A percentile compares a stretch with the other conserved stretches of the same genome.
These are phyloP conservation scores for Tonatia bakeri DNA, from an alignment of 2,113 vertebrate species.

Conservation along the genomic window DNA sequence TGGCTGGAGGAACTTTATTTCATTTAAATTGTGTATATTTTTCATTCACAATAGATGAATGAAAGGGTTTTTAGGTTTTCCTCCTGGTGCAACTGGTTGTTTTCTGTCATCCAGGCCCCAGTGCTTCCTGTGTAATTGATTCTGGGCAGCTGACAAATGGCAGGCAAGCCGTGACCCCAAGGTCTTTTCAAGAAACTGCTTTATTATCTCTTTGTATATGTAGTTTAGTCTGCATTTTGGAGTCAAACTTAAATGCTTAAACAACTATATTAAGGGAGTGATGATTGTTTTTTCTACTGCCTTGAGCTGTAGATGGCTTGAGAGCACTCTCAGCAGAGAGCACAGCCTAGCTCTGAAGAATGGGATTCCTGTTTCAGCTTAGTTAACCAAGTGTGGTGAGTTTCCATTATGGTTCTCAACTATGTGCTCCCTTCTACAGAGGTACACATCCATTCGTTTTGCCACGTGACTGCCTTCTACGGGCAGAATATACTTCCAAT, in stretches of 20 bases:
- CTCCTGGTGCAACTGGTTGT: neutral
- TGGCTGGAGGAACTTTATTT: neutral
- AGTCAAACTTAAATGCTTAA: neutral
- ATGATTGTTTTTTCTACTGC: neutral
- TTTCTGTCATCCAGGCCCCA: neutral
- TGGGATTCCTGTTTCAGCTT: neutral
- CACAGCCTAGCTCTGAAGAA: neutral
- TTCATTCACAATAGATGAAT: neutral
- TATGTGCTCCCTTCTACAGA: neutral
- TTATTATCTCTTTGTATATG: neutral
- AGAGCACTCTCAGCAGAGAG: neutral
- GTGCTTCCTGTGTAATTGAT: neutral
- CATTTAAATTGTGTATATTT: conserved; percentile 9
- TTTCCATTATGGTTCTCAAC: neutral
- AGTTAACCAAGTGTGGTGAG: neutral
- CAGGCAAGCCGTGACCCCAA: neutral
- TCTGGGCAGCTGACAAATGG: neutral
- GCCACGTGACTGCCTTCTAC: neutral
- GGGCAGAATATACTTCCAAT: neutral
- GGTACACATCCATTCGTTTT: neutral
- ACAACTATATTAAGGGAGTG: neutral
- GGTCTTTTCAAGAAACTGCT: neutral
- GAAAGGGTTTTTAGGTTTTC: neutral
- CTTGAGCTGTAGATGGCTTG: neutral
- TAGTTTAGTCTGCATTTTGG: neutral